phyloP scores from a whole-genome alignment of 2,113 vertebrate genomes.

The Lamprotornis superbus region DNA sequence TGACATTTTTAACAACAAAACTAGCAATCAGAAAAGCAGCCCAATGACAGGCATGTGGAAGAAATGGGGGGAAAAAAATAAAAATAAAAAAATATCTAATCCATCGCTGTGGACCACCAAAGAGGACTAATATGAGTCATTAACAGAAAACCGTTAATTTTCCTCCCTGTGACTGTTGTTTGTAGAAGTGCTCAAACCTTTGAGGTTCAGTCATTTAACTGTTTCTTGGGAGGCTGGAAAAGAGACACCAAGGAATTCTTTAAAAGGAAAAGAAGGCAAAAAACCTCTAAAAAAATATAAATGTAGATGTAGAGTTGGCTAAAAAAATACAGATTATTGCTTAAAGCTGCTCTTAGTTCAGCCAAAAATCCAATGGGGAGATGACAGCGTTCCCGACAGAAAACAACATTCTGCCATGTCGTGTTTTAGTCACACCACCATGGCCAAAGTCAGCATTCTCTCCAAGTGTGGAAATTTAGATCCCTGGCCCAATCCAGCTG shows the following conservation, averaged over 20 bases:
- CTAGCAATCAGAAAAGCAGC: constrained; percentile 81
- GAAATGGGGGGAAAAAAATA: constrained; percentile 48
- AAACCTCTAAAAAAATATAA: background rate
- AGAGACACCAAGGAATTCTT: constrained; percentile 17
- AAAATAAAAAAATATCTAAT: constrained; percentile 76
- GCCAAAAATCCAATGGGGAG: background rate
- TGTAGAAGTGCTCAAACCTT: constrained; percentile 71
- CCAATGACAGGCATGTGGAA: constrained; percentile 77
- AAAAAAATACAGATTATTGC: background rate
- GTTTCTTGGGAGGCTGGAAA: constrained; percentile 69
- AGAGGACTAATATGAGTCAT: constrained; percentile 83
- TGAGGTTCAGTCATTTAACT: constrained; percentile 74
- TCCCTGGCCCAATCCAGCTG: background rate
- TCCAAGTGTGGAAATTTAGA: background rate
- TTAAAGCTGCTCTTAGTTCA: background rate
- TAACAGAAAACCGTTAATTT: constrained; percentile 83
- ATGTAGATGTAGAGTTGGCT: background rate
- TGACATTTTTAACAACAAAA: constrained; percentile 86
- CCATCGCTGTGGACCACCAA: constrained; percentile 79
- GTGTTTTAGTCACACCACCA: background rate
- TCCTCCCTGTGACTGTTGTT: constrained; percentile 76
- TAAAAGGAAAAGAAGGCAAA: background rate
- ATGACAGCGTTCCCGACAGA: background rate
- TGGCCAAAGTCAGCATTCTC: background rate
- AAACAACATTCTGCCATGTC: background rate